These are phyloP conservation scores for Heliconius nattereri DNA, from an alignment of 1,140 invertebrate species.

Conservation along the genomic window DNA sequence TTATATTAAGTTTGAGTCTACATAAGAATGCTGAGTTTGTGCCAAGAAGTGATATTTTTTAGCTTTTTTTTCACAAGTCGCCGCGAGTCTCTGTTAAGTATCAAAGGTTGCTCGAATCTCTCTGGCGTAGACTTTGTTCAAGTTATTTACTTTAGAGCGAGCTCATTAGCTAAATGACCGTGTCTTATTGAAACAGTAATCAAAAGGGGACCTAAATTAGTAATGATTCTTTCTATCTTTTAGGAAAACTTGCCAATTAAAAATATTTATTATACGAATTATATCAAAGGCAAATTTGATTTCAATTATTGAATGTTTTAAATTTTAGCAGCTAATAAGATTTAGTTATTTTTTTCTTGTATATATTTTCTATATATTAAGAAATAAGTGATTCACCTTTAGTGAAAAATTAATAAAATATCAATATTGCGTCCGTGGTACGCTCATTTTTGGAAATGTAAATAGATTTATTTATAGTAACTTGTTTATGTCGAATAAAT, in stretches of 20 bases:
- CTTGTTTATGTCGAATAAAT: constrained; percentile 37
- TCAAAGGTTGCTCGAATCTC: constrained; percentile 65
- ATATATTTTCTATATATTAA: background rate
- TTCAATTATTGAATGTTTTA: background rate
- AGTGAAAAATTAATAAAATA: background rate
- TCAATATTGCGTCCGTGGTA: background rate
- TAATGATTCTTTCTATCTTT: constrained; percentile 28
- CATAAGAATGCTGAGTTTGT: constrained; percentile 27
- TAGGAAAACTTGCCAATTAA: constrained; percentile 18
- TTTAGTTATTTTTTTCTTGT: background rate
- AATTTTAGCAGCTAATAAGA: background rate
- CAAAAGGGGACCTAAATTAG: constrained; percentile 50
- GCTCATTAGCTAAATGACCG: constrained; percentile 74
- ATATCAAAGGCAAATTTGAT: background rate
- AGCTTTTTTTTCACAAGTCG: constrained; percentile 50
- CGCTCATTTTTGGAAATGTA: constrained; percentile 13
- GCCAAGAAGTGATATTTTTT: constrained; percentile 48
- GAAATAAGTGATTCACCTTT: background rate
- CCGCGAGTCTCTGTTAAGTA: constrained; percentile 48
- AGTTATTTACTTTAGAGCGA: constrained; percentile 70
- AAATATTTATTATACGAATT: background rate
- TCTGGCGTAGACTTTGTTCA: constrained; percentile 66
- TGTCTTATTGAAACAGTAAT: constrained; percentile 67
- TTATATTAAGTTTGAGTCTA: constrained; percentile 24
- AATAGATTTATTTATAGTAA: constrained; percentile 32